A percentile compares a stretch with the other conserved stretches of the same genome.
These are phyloP conservation scores for Periparus ater DNA, from an alignment of 2,797 vertebrate genomes.

Conservation along the genomic window DNA sequence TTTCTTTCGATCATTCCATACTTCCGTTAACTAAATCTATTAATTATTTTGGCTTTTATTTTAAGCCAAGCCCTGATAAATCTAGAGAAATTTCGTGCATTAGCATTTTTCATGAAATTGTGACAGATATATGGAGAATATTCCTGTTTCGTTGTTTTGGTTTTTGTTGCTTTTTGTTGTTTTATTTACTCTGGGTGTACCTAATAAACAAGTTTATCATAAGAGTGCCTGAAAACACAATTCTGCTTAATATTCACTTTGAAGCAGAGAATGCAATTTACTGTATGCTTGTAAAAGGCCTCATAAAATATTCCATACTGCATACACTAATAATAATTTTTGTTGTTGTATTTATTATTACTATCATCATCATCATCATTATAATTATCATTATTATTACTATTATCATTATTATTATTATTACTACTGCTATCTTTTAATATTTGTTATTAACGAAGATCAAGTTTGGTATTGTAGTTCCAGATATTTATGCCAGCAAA, in stretches of 20 bases:
- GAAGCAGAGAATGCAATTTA: not conserved
- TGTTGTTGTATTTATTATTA: not conserved
- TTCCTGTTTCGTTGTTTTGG: not conserved
- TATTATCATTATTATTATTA: not conserved
- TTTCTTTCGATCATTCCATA: not conserved
- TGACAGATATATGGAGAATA: not conserved
- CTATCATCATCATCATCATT: not conserved
- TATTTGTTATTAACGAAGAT: not conserved
- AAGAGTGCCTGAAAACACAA: not conserved
- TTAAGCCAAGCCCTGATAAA: not conserved
- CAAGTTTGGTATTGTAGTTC: not conserved
- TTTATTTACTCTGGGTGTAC: not conserved
- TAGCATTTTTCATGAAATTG: not conserved
- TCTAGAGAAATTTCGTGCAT: not conserved
- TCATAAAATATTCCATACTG: not conserved
- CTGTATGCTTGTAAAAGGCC: not conserved
- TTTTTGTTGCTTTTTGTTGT: not conserved
- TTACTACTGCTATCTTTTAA: not conserved
- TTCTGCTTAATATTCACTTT: not conserved
- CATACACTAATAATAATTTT: not conserved
- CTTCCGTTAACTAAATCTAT: not conserved
- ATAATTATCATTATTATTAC: not conserved
- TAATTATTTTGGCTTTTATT: not conserved
- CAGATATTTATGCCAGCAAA: not conserved
- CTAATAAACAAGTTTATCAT: not conserved